Evolutionary conservation across 2,113 vertebrate species (phyloP).

Genomic region (Lichenostomus cassidix): DNA sequence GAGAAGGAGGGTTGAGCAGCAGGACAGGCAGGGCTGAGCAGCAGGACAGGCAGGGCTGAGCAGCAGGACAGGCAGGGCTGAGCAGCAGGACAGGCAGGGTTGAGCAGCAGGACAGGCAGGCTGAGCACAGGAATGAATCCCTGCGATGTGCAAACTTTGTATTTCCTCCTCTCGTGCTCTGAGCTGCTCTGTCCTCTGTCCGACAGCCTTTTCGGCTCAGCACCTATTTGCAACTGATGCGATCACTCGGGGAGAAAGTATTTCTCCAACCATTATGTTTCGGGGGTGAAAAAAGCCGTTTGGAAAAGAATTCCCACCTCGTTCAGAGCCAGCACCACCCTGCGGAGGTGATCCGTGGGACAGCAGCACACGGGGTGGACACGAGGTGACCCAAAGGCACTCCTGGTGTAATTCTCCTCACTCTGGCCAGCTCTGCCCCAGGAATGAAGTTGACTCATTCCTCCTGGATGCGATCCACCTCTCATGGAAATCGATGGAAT

Average conservation of each 20-base stretch:
- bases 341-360: neutral
- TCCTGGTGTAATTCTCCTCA: neutral
- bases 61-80: rapidly evolving
- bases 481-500: conserved; percentile 41
- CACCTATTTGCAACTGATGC: neutral
- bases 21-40: neutral
- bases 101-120: neutral
- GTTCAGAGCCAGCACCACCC: rapidly evolving
- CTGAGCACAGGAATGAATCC: neutral
- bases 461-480: conserved; percentile 42
- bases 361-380: too few relatives aligned
- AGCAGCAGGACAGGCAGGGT: neutral
- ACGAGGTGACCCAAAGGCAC: neutral
- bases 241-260: rapidly evolving
- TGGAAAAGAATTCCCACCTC: neutral
- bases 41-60: neutral
- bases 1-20: neutral
- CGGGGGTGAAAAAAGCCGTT: neutral
- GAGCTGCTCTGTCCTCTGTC: neutral
- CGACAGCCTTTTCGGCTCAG: neutral
- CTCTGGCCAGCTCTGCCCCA: neutral
- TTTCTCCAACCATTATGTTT: neutral
- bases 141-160: rapidly evolving
- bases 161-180: neutral
- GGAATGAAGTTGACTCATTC: conserved; percentile 64